These are phyloP conservation scores for Ophioninae sp. DNA, from an alignment of 2,888 invertebrate species.

Conservation along the genomic window DNA sequence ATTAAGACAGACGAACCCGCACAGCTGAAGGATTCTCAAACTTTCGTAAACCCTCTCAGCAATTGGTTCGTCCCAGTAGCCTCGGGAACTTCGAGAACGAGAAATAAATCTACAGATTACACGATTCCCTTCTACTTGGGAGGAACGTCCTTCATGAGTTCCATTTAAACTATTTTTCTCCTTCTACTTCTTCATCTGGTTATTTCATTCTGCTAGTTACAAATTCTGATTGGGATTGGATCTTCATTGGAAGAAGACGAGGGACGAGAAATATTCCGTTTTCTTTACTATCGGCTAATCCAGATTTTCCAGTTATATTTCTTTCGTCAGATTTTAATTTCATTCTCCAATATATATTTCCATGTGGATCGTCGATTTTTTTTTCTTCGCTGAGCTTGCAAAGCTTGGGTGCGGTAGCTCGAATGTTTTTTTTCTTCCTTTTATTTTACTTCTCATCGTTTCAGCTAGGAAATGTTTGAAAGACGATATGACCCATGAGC, in stretches of 20 bases:
- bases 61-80: conserved; percentile 9
- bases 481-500: neutral
- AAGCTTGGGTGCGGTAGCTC: neutral
- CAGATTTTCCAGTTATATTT: neutral
- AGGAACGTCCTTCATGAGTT: neutral
- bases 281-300: neutral
- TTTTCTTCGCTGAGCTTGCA: neutral
- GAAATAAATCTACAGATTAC: conserved; percentile 55
- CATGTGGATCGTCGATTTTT: neutral
- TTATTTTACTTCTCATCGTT: neutral
- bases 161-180: neutral
- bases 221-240: neutral
- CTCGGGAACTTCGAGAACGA: conserved; percentile 45
- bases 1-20: neutral
- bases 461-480: conserved; percentile 1
- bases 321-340: neutral
- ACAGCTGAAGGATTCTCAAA: conserved; percentile 1
- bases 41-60: conserved; percentile 43
- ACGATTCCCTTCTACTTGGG: conserved; percentile 34
- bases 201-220: conserved; percentile 18
- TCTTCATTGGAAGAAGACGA: neutral
- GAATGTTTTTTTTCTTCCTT: neutral
- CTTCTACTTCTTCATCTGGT: neutral
- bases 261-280: neutral
- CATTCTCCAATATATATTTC: neutral